phyloP scores from a whole-genome alignment of 2,797 vertebrate genomes.

The Tenualosa thibaudeaui region DNA sequence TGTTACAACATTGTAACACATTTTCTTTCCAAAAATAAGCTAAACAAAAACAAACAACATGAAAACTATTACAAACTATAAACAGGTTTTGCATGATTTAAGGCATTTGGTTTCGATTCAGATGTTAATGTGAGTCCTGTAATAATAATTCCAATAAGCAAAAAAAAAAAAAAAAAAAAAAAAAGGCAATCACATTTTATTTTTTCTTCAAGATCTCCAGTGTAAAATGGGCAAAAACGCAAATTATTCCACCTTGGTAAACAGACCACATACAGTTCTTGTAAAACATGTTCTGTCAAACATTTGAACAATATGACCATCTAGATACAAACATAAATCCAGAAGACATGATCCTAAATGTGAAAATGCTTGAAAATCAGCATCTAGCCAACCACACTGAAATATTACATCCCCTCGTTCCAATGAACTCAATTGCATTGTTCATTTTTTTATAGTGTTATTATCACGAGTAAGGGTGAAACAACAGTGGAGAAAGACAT shows the following conservation, averaged over 20 bases:
- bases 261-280: background rate
- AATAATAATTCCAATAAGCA: too few relatives aligned
- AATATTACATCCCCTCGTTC: background rate
- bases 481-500: background rate
- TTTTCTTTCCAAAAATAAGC: too few relatives aligned
- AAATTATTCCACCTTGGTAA: background rate
- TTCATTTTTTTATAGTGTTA: slow-evolving; percentile 5
- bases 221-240: too few relatives aligned
- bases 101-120: too few relatives aligned
- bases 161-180: background rate
- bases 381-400: background rate
- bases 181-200: background rate
- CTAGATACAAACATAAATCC: background rate
- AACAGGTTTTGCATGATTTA: too few relatives aligned
- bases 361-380: background rate
- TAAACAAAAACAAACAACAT: too few relatives aligned
- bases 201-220: too few relatives aligned
- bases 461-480: background rate
- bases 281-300: background rate
- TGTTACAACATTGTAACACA: too few relatives aligned
- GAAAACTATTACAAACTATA: too few relatives aligned
- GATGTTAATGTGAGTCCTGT: too few relatives aligned
- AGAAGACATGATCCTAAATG: background rate
- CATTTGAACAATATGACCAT: background rate
- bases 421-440: background rate